Evolutionary conservation across 2,888 invertebrate species (phyloP), one percentile per base, ranked within the genome.

Genomic region (Mythimna albipuncta): DNA sequence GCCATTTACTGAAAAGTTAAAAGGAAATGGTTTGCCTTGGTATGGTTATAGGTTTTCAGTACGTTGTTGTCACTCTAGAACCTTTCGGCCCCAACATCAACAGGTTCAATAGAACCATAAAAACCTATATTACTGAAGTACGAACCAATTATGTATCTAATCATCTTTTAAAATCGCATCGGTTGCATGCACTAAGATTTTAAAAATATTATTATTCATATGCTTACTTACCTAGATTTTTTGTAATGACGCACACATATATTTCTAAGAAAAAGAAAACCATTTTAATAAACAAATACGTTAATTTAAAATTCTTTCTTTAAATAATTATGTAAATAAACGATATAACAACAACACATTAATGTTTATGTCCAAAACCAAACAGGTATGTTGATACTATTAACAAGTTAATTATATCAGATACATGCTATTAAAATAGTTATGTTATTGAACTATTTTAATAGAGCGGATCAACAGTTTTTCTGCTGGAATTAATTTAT

Each of bases 291-390:
- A 55, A 55, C 11, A 55, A 32, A 16, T 9, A 32, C 26, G 32
- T 61, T 58, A 16, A 57, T 44, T 47, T 26, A 41, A 57, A 69
- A 38, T 57, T 47, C 11, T 38, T 57, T 21, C 13, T 38, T 11
- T 6, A 32, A 6, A 65, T 81, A 69, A 78, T 81, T 81, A 78
- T 81, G 78, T 63, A 81, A 69, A 78, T 81, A 69, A 65, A 76
- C 54, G 69, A 54, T 69, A 69, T 54, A 54, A 35, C 81, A 59
- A 81, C 69, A 35, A 64, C 13, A 44, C 77, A 77, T 82, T 32
- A 50, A 63, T 63, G 66, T 77, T 77, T 38, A 63, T 55, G 41
- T 21, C 62, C 26, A 65, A 26, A 55, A 35, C 19, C 16, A 58
- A 50, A 64, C 32, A 38, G 55, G 63, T 50, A 26, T 78, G 41